A percentile compares a stretch with the other conserved stretches of the same genome.
Evolutionary conservation across 2,797 vertebrate genomes (phyloP).

Genomic region (Petrocephalus sullivani): DNA sequence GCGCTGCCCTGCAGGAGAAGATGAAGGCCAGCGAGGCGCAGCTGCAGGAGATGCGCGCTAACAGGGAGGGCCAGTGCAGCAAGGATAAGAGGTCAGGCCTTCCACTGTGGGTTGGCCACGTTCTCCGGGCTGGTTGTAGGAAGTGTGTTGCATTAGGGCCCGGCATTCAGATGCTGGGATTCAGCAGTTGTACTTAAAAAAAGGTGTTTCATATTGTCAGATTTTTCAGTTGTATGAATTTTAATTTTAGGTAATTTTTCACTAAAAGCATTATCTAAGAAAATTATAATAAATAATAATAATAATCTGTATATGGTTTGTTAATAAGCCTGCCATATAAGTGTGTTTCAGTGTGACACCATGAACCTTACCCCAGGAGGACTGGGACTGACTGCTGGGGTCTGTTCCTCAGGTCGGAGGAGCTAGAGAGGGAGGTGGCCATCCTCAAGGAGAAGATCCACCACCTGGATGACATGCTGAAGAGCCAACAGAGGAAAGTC

Average conservation of each 20-base stretch:
- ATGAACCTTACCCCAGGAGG: neutral
- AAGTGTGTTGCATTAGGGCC: neutral
- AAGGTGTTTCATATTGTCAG: neutral
- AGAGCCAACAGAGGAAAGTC: slow-evolving; percentile 89
- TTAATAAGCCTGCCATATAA: neutral
- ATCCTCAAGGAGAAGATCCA: slow-evolving; percentile 80
- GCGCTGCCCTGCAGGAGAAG: slow-evolving; percentile 58
- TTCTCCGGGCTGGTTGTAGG: neutral
- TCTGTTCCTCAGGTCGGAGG: slow-evolving; percentile 55
- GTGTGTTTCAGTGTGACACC: neutral
- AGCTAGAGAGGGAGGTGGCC: slow-evolving; percentile 76
- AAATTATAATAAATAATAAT: neutral
- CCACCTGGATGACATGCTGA: slow-evolving; percentile 89
- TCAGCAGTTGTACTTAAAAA: neutral
- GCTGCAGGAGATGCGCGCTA: slow-evolving; percentile 59
- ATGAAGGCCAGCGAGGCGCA: slow-evolving; percentile 65
- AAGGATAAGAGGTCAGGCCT: slow-evolving; percentile 65
- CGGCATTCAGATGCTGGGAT: neutral
- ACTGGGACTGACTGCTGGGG: neutral
- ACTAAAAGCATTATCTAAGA: neutral
- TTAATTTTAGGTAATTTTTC: neutral
- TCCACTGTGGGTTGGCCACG: neutral
- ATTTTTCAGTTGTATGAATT: neutral
- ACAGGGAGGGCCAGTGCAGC: slow-evolving; percentile 46
- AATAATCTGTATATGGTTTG: neutral